A percentile compares a stretch with the other conserved stretches of the same genome.
Conservation (phyloP, 2,113 vertebrate species). For the Dasyornis broadbenti region DNA sequence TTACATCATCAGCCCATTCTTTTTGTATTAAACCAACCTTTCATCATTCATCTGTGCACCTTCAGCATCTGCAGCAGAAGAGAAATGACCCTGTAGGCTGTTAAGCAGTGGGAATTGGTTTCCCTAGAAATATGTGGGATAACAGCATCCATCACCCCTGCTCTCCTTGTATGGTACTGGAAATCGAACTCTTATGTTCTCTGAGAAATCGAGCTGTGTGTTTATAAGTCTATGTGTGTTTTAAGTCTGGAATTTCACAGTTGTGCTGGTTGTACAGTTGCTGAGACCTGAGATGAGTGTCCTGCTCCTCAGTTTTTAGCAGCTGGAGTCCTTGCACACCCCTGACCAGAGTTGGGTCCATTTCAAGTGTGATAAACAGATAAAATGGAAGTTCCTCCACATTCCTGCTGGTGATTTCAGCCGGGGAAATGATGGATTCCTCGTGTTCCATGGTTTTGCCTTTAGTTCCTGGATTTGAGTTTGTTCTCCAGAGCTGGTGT, state of each 20-base stretch:
- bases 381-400: background rate
- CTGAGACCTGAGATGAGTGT: background rate
- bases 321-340: accelerated
- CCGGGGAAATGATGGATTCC: background rate
- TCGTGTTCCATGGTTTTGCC: background rate
- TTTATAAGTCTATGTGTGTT: background rate
- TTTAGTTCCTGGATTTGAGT: background rate
- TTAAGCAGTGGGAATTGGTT: background rate
- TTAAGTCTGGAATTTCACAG: background rate
- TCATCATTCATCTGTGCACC: background rate
- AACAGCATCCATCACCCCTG: background rate
- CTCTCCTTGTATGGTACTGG: background rate
- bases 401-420: background rate
- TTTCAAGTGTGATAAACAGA: background rate
- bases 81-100: background rate
- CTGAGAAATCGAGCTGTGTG: background rate
- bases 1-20: background rate
- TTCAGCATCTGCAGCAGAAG: background rate
- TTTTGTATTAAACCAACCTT: background rate
- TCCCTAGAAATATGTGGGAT: background rate
- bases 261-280: background rate
- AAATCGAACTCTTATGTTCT: background rate
- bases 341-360: accelerated
- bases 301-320: background rate
- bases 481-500: background rate